These are phyloP conservation scores for Mythimna pallens DNA, from an alignment of 2,888 invertebrate species.

Conservation along the genomic window DNA sequence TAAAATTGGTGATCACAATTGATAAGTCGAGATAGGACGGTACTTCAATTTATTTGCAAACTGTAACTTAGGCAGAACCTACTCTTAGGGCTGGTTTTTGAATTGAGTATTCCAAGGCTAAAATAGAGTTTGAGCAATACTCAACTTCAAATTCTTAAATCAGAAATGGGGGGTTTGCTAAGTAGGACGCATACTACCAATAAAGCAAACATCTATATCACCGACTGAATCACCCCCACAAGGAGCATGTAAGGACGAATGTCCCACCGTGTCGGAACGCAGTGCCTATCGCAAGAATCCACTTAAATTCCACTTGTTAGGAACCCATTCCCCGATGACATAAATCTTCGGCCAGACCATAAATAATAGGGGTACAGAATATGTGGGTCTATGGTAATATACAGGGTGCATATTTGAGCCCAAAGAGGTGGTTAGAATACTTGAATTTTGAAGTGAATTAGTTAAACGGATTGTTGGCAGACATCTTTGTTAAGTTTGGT, in stretches of 20 bases:
- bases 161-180: not conserved
- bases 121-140: too few species aligned
- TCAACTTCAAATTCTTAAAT: too few species aligned
- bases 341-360: conserved; percentile 57
- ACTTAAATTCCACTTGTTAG: conserved; percentile 57
- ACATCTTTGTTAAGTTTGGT: conserved; percentile 12
- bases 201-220: not conserved
- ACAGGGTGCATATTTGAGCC: conserved; percentile 46
- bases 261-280: conserved; percentile 39
- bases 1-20: too few species aligned
- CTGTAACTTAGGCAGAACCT: not conserved
- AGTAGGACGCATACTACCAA: not conserved
- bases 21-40: too few species aligned
- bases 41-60: not conserved
- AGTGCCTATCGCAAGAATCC: conserved; percentile 42
- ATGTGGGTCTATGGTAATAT: conserved; percentile 47
- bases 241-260: conserved; percentile 2
- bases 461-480: conserved; percentile 12
- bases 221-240: conserved; percentile 12
- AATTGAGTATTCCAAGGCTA: too few species aligned
- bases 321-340: conserved; percentile 51
- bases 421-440: conserved; percentile 34
- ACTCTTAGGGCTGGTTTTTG: too few species aligned
- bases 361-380: conserved; percentile 62
- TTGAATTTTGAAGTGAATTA: conserved; percentile 25